Percentiles rank a stretch among this genome's conserved stretches.
Conservation (phyloP, 2,113 vertebrate species). For the Embiotoca jacksoni region DNA sequence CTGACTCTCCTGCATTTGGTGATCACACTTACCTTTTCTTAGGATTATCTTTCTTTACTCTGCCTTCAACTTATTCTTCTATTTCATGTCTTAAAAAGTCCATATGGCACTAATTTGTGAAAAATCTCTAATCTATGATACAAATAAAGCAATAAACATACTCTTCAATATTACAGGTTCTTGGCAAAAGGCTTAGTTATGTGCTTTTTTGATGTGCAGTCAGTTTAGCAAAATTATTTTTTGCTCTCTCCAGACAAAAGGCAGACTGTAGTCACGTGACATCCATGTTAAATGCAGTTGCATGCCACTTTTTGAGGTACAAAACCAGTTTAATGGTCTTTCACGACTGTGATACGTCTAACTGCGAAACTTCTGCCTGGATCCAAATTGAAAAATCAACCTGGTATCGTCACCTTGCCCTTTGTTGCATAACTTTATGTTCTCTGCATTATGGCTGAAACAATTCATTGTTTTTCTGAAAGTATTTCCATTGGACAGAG, state of each 20-base stretch:
- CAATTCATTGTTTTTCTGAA: slow-evolving; percentile 34
- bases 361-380: slow-evolving; percentile 18
- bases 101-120: slow-evolving; percentile 61
- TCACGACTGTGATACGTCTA: not conserved
- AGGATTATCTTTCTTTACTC: not conserved
- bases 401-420: not conserved
- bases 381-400: slow-evolving; percentile 30
- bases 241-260: slow-evolving; percentile 52
- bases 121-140: slow-evolving; percentile 48
- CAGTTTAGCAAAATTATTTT: slow-evolving; percentile 65
- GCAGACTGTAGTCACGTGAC: slow-evolving; percentile 50
- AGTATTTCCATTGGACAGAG: slow-evolving; percentile 48
- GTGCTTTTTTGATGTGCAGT: slow-evolving; percentile 81
- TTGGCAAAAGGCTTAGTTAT: slow-evolving; percentile 75
- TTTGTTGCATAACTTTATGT: slow-evolving; percentile 39
- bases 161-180: slow-evolving; percentile 69
- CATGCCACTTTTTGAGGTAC: slow-evolving; percentile 52
- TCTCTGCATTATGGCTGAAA: slow-evolving; percentile 52
- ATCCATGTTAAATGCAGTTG: slow-evolving; percentile 51
- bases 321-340: slow-evolving; percentile 38
- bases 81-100: slow-evolving; percentile 36
- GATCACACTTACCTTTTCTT: not conserved
- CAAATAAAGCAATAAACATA: slow-evolving; percentile 55
- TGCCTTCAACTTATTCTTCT: not conserved
- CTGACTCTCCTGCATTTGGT: slow-evolving; percentile 21